Percentiles rank a stretch among this genome's conserved stretches.
Evolutionary conservation across 37 sponge, comb jelly and placozoan species (phyloP).

Genomic region (Aphrocallistes beatrix): DNA sequence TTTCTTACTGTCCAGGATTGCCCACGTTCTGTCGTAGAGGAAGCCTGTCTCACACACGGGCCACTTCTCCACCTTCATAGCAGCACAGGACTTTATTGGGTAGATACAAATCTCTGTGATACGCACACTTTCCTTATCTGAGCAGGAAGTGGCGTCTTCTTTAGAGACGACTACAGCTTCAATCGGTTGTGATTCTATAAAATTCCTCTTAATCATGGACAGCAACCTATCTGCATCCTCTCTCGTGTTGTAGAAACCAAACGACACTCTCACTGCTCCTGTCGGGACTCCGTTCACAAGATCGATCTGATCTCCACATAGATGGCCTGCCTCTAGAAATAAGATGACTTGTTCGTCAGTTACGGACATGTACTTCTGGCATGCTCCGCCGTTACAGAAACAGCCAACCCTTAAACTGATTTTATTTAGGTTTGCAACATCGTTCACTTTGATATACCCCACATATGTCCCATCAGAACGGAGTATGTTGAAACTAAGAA

Average conservation of each 20-base stretch:
- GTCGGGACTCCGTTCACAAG: conserved; percentile 69
- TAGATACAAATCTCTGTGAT: conserved; percentile 43
- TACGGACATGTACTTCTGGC: conserved; percentile 51
- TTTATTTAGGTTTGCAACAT: conserved; percentile 35
- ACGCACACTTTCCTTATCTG: background rate
- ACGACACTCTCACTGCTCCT: conserved; percentile 73
- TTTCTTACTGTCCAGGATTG: conserved; percentile 33
- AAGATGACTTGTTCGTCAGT: conserved; percentile 24
- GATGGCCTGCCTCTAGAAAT: conserved; percentile 69
- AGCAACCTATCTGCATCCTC: conserved; percentile 49
- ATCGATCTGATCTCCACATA: conserved; percentile 76
- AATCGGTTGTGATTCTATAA: conserved; percentile 24
- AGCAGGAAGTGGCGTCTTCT: background rate
- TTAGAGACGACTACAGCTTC: background rate
- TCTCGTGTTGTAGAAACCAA: conserved; percentile 70
- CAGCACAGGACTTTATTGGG: conserved; percentile 73
- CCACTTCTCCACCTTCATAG: conserved; percentile 59
- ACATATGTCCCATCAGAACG: conserved; percentile 42
- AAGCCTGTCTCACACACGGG: conserved; percentile 47
- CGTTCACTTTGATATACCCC: conserved; percentile 64
- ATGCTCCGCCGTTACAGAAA: conserved; percentile 89
- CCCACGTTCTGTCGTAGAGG: conserved; percentile 72
- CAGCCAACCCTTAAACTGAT: conserved; percentile 87
- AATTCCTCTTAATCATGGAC: conserved; percentile 33
- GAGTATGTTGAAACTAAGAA: conserved; percentile 71